Evolutionary conservation across 2,888 invertebrate genomes (phyloP).

Genomic region (Lissonota sp.): DNA sequence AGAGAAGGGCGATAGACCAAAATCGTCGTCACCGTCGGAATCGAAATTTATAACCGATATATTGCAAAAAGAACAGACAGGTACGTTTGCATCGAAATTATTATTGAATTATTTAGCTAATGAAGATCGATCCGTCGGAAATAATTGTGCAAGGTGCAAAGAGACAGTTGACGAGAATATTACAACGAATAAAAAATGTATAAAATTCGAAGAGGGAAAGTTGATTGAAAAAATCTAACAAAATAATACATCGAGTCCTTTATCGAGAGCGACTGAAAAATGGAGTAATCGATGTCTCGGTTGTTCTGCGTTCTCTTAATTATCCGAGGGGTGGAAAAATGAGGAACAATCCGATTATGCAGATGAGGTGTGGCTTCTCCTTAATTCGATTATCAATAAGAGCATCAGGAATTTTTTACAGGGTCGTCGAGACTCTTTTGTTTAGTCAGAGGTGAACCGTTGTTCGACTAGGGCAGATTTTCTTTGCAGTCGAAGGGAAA

Average conservation of each 20-base stretch:
- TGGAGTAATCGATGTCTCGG: slow-evolving; percentile 32
- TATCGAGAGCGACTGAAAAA: slow-evolving; percentile 14
- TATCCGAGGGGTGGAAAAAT: slow-evolving; percentile 70
- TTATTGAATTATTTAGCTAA: slow-evolving; percentile 28
- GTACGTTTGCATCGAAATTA: slow-evolving; percentile 69
- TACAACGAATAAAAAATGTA: slow-evolving; percentile 20
- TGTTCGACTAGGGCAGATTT: slow-evolving; percentile 37
- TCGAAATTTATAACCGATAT: slow-evolving; percentile 80
- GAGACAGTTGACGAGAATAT: slow-evolving; percentile 60
- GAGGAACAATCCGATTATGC: slow-evolving; percentile 77
- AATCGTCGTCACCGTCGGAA: slow-evolving; percentile 78
- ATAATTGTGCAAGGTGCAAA: slow-evolving; percentile 70
- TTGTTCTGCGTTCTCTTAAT: slow-evolving; percentile 46
- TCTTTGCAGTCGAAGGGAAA: neutral
- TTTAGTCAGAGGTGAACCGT: slow-evolving; percentile 48
- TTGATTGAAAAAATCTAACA: neutral
- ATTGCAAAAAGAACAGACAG: slow-evolving; percentile 79
- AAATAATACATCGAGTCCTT: slow-evolving; percentile 27
- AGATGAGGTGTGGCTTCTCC: slow-evolving; percentile 76
- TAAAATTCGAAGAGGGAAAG: neutral
- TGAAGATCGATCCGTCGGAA: slow-evolving; percentile 21
- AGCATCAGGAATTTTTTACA: slow-evolving; percentile 78
- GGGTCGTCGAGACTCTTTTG: slow-evolving; percentile 66
- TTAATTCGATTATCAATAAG: slow-evolving; percentile 80
- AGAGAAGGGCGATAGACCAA: slow-evolving; percentile 80